Evolutionary conservation across 2,888 invertebrate genomes (phyloP).

Genomic region (Linyphia triangularis): DNA sequence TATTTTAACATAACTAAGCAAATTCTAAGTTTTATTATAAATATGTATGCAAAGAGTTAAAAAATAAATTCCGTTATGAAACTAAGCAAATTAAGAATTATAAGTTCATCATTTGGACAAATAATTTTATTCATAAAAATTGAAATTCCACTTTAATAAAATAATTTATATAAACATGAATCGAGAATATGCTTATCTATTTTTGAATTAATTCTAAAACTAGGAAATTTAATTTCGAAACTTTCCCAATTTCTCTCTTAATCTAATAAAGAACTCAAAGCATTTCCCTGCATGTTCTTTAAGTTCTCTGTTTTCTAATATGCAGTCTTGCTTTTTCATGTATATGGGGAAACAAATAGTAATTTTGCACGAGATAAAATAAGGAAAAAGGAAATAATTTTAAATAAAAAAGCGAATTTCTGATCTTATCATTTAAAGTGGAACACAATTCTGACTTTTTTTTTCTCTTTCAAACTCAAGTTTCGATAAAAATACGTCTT

Average conservation of each 20-base stretch:
- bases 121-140: no score
- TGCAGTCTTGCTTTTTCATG: not conserved
- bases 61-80: no score
- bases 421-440: constrained; percentile 39
- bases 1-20: no score
- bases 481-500: constrained; percentile 7
- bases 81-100: no score
- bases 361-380: not conserved
- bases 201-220: not conserved
- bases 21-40: no score
- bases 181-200: not conserved
- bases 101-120: no score
- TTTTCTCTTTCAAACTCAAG: not conserved
- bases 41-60: no score
- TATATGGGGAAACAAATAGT: not conserved
- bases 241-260: not conserved
- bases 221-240: not conserved
- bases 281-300: not conserved
- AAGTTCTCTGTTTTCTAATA: constrained; percentile 14
- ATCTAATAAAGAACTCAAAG: not conserved
- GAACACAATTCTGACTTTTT: constrained; percentile 13
- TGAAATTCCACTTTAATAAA: not conserved
- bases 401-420: not conserved
- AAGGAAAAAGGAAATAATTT: not conserved
- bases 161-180: not conserved